These are phyloP conservation scores for Lasaia peninsularis DNA, from an alignment of 1,140 invertebrate species.

Conservation along the genomic window DNA sequence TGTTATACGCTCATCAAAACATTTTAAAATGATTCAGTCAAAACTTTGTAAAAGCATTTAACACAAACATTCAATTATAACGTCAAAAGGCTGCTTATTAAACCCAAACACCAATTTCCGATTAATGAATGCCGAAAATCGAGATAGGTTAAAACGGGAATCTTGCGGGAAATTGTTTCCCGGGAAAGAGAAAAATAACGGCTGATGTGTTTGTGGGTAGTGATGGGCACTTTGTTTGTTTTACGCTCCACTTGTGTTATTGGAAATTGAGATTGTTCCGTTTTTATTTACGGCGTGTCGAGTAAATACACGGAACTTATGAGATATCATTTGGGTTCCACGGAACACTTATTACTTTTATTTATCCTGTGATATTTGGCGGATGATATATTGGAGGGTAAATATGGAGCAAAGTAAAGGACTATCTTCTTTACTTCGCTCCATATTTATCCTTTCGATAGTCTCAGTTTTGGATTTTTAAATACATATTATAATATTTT, in stretches of 20 bases:
- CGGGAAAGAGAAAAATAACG: background rate
- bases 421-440: too few relatives aligned
- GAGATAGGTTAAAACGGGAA: background rate
- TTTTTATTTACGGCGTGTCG: background rate
- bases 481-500: too few relatives aligned
- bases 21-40: too few relatives aligned
- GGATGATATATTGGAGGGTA: background rate
- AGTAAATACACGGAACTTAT: background rate
- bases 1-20: too few relatives aligned
- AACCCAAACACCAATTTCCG: too few relatives aligned
- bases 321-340: background rate
- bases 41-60: too few relatives aligned
- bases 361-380: background rate
- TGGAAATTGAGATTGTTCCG: constrained; percentile 1
- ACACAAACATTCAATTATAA: too few relatives aligned
- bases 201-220: background rate
- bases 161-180: background rate
- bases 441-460: too few relatives aligned
- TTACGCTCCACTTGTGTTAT: background rate
- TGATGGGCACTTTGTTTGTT: background rate
- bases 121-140: too few relatives aligned
- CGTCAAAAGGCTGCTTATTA: too few relatives aligned
- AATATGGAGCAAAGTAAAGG: background rate
- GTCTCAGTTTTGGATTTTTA: too few relatives aligned
- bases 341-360: background rate